A percentile compares a stretch with the other conserved stretches of the same genome.
Evolutionary conservation across 1,140 invertebrate genomes (phyloP).

Genomic region (Pinna nobilis): DNA sequence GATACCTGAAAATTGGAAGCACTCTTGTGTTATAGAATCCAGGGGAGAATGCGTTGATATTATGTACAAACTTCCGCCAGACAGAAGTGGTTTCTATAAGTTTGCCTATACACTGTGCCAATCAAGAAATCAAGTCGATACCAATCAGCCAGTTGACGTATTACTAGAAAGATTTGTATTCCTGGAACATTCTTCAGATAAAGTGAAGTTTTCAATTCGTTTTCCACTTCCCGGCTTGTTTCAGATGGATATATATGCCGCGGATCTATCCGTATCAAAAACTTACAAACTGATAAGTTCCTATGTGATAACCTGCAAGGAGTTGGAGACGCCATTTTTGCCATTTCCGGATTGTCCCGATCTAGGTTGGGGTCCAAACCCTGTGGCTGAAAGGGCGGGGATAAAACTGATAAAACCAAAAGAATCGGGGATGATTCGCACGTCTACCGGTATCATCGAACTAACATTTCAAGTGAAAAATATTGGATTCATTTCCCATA

Average conservation of each 20-base stretch:
- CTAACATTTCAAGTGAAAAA: constrained; percentile 3
- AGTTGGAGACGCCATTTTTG: constrained; percentile 2
- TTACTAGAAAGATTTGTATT: constrained; percentile 37
- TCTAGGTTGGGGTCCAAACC: constrained; percentile 35
- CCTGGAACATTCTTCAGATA: constrained; percentile 24
- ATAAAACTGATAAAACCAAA: constrained; percentile 7
- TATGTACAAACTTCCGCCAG: constrained; percentile 1
- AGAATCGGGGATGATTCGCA: constrained; percentile 17
- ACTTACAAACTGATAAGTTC: constrained; percentile 29
- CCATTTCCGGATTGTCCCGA: constrained; percentile 40
- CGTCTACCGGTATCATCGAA: constrained; percentile 22
- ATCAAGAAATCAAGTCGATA: constrained; percentile 29
- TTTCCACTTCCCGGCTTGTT: constrained; percentile 36
- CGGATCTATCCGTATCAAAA: constrained; percentile 15
- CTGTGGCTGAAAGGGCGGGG: constrained; percentile 14
- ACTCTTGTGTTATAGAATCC: background rate
- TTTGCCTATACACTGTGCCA: constrained; percentile 30
- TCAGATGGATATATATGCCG: constrained; percentile 30
- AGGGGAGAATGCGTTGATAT: constrained; percentile 21
- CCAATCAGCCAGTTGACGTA: constrained; percentile 38
- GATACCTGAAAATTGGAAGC: background rate
- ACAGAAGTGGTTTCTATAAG: constrained; percentile 23
- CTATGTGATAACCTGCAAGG: constrained; percentile 36
- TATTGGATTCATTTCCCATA: constrained; percentile 13
- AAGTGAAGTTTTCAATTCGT: constrained; percentile 16